Percentiles rank a stretch among this genome's conserved stretches.
These are phyloP conservation scores for Adelphocoris suturalis DNA, from an alignment of 2,888 invertebrate species.

Conservation along the genomic window DNA sequence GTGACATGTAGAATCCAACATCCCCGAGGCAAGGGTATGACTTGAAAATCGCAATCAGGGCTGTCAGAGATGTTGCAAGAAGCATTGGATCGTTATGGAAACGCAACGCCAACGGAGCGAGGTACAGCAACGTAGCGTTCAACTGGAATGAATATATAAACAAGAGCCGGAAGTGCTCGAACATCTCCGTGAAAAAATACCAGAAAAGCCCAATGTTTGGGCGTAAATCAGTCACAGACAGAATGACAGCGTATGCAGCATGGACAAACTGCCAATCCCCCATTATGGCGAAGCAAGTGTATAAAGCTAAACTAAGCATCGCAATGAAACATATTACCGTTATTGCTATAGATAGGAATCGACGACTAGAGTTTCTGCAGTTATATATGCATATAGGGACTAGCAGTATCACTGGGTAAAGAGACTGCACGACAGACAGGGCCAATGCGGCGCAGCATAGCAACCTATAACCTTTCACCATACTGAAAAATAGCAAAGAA, in stretches of 20 bases:
- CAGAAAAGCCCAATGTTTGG: constrained; percentile 99
- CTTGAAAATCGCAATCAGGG: constrained; percentile 94
- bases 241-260: constrained; percentile 89
- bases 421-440: constrained; percentile 88
- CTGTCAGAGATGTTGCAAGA: constrained; percentile 88
- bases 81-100: constrained; percentile 89
- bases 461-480: constrained; percentile 81
- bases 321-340: constrained; percentile 72
- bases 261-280: constrained; percentile 83
- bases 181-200: constrained; percentile 99
- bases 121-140: constrained; percentile 94
- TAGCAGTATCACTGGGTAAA: constrained; percentile 90
- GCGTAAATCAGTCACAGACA: constrained; percentile 94
- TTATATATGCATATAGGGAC: constrained; percentile 89
- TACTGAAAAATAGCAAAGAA: constrained; percentile 85
- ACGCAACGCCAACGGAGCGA: constrained; percentile 91
- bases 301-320: constrained; percentile 79
- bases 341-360: constrained; percentile 68
- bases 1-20: constrained; percentile 92
- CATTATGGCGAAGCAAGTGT: constrained; percentile 83
- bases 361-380: constrained; percentile 73
- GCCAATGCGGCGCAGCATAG: constrained; percentile 82
- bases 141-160: constrained; percentile 98
- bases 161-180: constrained; percentile 97
- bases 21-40: constrained; percentile 98